Base-by-base conservation (phyloP, 2,888 invertebrate species). In the Drosophila anomalata region DNA sequence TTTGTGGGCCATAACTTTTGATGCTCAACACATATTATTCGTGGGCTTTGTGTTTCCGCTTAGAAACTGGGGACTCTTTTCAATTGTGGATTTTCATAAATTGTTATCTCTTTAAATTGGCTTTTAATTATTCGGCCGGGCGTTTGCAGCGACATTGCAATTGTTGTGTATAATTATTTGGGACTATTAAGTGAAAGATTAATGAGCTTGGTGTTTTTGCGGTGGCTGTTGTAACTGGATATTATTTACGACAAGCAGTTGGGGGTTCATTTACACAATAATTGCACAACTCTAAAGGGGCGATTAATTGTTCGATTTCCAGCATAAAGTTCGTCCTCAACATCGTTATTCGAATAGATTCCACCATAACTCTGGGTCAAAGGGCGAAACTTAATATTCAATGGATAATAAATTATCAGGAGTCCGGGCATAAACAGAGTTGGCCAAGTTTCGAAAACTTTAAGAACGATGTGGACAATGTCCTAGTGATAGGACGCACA, bases 111-210 rank as follows among this genome's bases (percentile, higher is more conserved):
- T 39, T 65, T 65, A 65, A 65, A 65, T 65, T 65, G 52, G 66
- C 26, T 39, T 47, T 65, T 65, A 65, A 65, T 65, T 65, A 66
- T 52, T 33, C 52, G 66, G 14, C 31, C 2, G 52, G 24, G 52
- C 22, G 44, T 12, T 22, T 46, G 44, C 48, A 48, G 20, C 33
- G 8, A 31, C 12, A 31, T 29, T 31, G 50, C 52, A 52, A 65
- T 65, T 65, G 65, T 65, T 46, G 24, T 63, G 36, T 44, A 39
- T 79, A 77, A 77, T 69, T 79, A 80, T 75, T 68, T 42, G 63
- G 50, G 54, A 61, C 71, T 72, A 63, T 76, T 73, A 81, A 78
- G 71, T 62, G 39, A 41, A 61, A 85, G 77, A 80, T 82, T 76
- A 82, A 80, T 80, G 79, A 47, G 50, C 52, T 69, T 73, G 63